Percentiles rank a stretch among this genome's conserved stretches.
Evolutionary conservation across 2,113 vertebrate genomes (phyloP).

Genomic region (Pollimyrus isidori): DNA sequence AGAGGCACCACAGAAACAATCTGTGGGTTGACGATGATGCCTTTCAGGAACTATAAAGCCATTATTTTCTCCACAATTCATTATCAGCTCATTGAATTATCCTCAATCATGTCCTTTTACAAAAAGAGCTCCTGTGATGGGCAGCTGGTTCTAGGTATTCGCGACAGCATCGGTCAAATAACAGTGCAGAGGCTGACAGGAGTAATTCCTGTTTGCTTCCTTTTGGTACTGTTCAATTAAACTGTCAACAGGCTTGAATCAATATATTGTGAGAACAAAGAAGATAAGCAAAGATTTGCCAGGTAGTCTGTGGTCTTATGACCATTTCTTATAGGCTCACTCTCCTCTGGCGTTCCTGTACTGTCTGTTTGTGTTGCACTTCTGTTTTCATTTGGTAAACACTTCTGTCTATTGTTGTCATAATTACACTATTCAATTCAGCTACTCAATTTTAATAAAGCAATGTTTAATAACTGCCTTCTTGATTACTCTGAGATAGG

Average conservation of each 20-base stretch:
- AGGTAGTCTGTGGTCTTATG: background rate
- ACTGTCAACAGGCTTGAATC: background rate
- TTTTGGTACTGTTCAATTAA: background rate
- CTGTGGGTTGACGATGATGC: background rate
- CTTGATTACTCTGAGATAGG: background rate
- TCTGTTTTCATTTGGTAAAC: background rate
- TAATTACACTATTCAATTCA: background rate
- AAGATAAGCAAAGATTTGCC: background rate
- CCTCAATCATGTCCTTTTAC: background rate
- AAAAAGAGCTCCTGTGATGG: background rate
- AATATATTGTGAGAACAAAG: background rate
- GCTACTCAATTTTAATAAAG: background rate
- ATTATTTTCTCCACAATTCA: background rate
- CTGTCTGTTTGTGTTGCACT: background rate
- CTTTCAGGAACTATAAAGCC: background rate
- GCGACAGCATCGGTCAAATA: background rate
- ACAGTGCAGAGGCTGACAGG: background rate
- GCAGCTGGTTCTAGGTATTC: too few species aligned
- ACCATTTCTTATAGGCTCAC: too few species aligned
- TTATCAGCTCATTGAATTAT: background rate
- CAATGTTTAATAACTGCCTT: background rate
- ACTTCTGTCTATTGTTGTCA: background rate
- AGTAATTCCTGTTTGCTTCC: background rate
- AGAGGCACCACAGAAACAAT: background rate
- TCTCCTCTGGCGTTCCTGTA: background rate